A percentile compares a stretch with the other conserved stretches of the same genome.
Evolutionary conservation across 1,140 invertebrate genomes (phyloP).

Genomic region (Mizuhopecten yessoensis): DNA sequence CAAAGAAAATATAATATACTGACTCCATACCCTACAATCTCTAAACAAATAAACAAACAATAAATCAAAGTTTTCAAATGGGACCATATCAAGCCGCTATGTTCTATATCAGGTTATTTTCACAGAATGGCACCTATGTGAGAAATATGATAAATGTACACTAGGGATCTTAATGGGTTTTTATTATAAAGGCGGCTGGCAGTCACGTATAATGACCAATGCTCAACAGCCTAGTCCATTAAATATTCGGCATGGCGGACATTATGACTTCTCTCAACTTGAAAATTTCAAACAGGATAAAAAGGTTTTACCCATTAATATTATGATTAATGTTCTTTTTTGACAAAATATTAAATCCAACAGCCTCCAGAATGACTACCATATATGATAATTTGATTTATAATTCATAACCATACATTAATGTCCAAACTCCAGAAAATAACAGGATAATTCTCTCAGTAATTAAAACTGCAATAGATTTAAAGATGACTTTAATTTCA

Average conservation of each 20-base stretch:
- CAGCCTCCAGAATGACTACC: background rate
- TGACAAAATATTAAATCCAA: conserved; percentile 20
- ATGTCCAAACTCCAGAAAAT: conserved; percentile 18
- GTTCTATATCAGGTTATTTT: background rate
- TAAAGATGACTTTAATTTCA: background rate
- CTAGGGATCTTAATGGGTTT: background rate
- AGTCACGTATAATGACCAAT: conserved; percentile 4
- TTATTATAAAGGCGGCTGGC: background rate
- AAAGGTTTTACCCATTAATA: background rate
- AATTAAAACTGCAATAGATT: conserved; percentile 26
- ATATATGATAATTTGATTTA: conserved; percentile 18
- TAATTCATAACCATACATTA: background rate
- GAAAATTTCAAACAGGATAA: conserved; percentile 16
- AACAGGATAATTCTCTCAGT: conserved; percentile 26
- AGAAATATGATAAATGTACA: conserved; percentile 19
- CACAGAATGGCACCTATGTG: background rate
- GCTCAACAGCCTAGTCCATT: background rate
- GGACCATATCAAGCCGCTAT: background rate
- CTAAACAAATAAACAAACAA: background rate
- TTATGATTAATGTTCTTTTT: conserved; percentile 26
- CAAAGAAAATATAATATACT: background rate
- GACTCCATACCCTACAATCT: background rate
- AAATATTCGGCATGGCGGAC: conserved; percentile 5
- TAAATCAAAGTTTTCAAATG: background rate
- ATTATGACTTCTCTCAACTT: conserved; percentile 28